A percentile compares a stretch with the other conserved stretches of the same genome.
Conservation (phyloP, 2,888 invertebrate species). For the Timema cristinae region DNA sequence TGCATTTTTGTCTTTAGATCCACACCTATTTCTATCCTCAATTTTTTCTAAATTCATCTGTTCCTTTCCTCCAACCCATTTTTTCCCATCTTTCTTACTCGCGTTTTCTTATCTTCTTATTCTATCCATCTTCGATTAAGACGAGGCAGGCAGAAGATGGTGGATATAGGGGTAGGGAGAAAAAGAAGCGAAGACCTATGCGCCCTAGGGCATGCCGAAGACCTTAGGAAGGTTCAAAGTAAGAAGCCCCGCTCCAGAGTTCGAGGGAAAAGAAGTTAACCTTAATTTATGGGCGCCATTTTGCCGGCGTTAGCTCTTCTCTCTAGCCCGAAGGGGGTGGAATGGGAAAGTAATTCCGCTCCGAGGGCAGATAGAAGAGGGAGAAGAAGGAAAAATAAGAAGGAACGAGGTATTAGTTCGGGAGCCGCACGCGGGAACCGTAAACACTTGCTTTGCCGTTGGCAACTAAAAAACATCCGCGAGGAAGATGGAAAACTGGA, state of each 20-base stretch:
- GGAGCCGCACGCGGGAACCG: constrained; percentile 10
- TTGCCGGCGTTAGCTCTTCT: constrained; percentile 21
- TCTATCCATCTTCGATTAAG: constrained; percentile 26
- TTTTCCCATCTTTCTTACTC: neutral
- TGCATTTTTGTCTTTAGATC: too few relatives aligned
- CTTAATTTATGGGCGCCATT: constrained; percentile 28
- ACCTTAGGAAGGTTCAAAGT: constrained; percentile 9
- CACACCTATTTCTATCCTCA: too few relatives aligned
- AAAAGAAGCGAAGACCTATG: too few relatives aligned
- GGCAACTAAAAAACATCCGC: neutral
- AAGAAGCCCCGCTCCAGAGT: neutral
- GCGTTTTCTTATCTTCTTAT: neutral
- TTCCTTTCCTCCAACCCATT: too few relatives aligned
- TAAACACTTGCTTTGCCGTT: constrained; percentile 23
- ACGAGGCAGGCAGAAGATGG: constrained; percentile 25
- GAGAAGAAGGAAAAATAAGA: neutral
- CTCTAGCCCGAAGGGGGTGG: constrained; percentile 14
- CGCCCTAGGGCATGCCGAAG: neutral
- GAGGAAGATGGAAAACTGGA: neutral
- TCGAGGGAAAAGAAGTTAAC: constrained; percentile 25
- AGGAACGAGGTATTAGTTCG: neutral
- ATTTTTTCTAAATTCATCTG: too few relatives aligned
- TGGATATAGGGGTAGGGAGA: constrained; percentile 19
- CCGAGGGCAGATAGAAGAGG: neutral
- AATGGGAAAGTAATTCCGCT: constrained; percentile 27